Evolutionary conservation across 1,140 invertebrate genomes (phyloP).

Genomic region (Mactra quadrangularis): DNA sequence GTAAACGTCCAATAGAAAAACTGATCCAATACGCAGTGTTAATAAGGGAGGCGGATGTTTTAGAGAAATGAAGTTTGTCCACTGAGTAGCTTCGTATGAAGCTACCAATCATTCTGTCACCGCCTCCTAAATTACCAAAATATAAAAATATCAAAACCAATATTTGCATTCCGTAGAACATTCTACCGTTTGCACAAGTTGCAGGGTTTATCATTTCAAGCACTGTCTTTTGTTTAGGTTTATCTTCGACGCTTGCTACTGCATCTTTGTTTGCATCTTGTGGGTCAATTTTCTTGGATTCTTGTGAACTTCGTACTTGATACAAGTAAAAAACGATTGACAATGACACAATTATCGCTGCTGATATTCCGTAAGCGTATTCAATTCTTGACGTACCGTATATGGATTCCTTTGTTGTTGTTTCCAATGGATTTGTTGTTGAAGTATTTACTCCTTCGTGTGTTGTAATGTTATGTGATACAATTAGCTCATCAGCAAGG

Average conservation of each 20-base stretch:
- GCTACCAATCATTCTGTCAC: conserved; percentile 67
- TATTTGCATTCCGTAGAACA: conserved; percentile 63
- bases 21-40: conserved; percentile 72
- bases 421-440: background rate
- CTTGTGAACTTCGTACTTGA: conserved; percentile 39
- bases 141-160: conserved; percentile 68
- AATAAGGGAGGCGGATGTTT: conserved; percentile 62
- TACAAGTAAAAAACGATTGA: conserved; percentile 69
- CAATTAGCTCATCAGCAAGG: background rate
- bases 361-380: conserved; percentile 66
- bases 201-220: conserved; percentile 65
- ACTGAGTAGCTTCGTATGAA: conserved; percentile 70
- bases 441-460: background rate
- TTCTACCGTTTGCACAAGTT: conserved; percentile 64
- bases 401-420: background rate
- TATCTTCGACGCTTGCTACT: background rate
- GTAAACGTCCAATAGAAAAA: conserved; percentile 66
- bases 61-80: conserved; percentile 62
- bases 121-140: conserved; percentile 66
- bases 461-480: background rate
- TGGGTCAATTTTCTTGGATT: background rate
- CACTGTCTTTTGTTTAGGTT: conserved; percentile 5
- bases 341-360: conserved; percentile 41
- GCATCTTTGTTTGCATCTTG: background rate
- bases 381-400: conserved; percentile 67